Conservation (phyloP, 2,113 vertebrate genomes). For the Parus major region DNA sequence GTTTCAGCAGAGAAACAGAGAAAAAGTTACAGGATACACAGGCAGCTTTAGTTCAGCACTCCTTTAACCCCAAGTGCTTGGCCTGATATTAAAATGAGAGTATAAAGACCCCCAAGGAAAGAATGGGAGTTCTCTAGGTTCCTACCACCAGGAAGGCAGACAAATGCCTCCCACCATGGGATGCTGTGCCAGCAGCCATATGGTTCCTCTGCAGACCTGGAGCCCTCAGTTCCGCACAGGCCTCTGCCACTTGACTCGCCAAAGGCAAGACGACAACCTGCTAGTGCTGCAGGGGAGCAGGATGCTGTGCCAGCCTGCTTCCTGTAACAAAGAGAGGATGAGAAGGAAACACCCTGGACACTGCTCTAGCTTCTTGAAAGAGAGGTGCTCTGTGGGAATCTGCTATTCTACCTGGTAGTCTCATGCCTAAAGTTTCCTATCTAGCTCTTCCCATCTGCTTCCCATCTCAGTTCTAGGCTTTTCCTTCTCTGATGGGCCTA, state of each 20-base stretch:
- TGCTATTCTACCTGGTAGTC: background rate
- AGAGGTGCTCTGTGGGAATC: background rate
- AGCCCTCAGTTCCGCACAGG: background rate
- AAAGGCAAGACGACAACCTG: background rate
- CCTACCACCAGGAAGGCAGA: background rate
- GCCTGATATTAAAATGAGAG: background rate
- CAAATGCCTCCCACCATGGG: background rate
- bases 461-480: background rate
- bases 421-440: background rate
- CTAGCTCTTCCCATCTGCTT: background rate
- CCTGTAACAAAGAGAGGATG: background rate
- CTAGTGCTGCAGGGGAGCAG: background rate
- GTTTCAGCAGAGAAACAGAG: background rate
- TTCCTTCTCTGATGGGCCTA: background rate
- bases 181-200: background rate
- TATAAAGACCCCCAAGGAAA: background rate
- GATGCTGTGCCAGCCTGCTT: background rate
- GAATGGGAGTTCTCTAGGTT: background rate
- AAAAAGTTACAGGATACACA: background rate
- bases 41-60: background rate
- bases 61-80: background rate
- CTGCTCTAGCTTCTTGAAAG: background rate
- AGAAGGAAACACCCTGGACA: background rate
- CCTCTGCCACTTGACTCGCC: rapidly evolving
- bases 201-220: background rate